Evolutionary conservation across 2,888 invertebrate species (phyloP).

Genomic region (Hybos culiciformis): DNA sequence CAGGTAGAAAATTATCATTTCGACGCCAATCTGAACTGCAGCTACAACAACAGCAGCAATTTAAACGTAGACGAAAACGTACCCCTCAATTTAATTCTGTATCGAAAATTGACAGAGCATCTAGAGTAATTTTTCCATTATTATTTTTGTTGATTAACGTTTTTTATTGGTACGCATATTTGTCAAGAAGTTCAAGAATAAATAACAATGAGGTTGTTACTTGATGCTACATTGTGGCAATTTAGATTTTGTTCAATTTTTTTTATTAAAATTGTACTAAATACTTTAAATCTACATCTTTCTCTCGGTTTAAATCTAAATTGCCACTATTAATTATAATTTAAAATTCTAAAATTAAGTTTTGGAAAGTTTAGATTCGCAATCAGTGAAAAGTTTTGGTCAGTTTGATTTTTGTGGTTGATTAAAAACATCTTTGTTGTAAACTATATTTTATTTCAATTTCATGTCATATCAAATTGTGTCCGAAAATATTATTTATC

Average conservation of each 20-base stretch:
- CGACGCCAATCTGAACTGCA: conserved; percentile 10
- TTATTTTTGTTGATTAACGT: conserved; percentile 61
- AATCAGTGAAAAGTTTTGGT: too few species aligned
- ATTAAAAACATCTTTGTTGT: neutral
- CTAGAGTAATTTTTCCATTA: conserved; percentile 61
- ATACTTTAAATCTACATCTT: neutral
- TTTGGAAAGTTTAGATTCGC: neutral
- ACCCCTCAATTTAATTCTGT: conserved; percentile 62
- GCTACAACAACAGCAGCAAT: conserved; percentile 18
- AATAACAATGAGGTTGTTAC: conserved; percentile 27
- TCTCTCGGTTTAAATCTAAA: neutral
- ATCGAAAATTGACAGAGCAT: conserved; percentile 63
- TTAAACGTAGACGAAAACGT: conserved; percentile 29
- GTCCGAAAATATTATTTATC: too few species aligned
- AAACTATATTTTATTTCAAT: too few species aligned
- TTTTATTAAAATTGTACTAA: neutral
- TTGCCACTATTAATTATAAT: neutral
- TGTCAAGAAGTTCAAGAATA: conserved; percentile 42
- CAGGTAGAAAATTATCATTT: conserved; percentile 9
- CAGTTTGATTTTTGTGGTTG: neutral
- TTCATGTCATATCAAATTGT: too few species aligned
- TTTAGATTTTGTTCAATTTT: conserved; percentile 31
- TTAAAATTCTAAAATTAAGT: neutral
- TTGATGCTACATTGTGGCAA: conserved; percentile 36
- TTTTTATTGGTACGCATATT: conserved; percentile 66